Base-by-base conservation (phyloP, 2,113 vertebrate species). In the Pedionomus torquatus region DNA sequence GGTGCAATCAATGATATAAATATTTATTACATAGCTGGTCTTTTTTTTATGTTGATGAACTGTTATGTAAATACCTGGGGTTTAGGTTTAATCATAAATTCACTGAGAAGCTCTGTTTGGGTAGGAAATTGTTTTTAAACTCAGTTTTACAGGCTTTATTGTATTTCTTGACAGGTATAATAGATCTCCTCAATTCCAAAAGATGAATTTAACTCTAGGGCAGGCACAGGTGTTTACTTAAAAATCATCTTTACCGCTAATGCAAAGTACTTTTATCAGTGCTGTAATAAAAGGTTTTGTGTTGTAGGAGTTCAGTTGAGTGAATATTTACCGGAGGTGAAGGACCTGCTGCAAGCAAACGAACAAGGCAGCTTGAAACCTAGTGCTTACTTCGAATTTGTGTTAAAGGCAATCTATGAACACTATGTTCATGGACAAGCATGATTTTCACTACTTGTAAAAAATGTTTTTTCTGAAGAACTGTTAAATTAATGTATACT, bases 361-460 rank as follows among this genome's bases (percentile, higher is more conserved):
- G 99, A 99, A 82, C 98, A 99, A 19, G 98, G 98, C 58, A 78
- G 17, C 65, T 89, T 99, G 72, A 99, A 97, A 92, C 95, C 94
- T 3, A 99, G 98, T 20, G 89, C 98, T 1, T 99, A 98, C 66
- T 99, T 99, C 7, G 98, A 98, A 90, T 99, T 99, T 94, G 98
- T 99, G 72, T 97, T 99, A 87, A 99, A 99, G 95, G 99, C 99
- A 31, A 99, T 99, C 98, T 99, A 99, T 31, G 99, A 99, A 91
- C 98, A 99, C 98, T 99, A 99, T 5, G 98, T 99, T n/a, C 98
- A 99, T n/a, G 98, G 98, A 18, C 99, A 98, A 93, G 81, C 93
- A 14, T 98, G 87, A 91, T 60, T 83, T 52, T 76, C 19, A 24
- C n/a, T 58, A 10, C 20, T 54, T 33, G 55, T 86, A 63, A 7